Percentiles rank a stretch among this genome's conserved stretches.
phyloP scores from a whole-genome alignment of 2,888 invertebrate genomes.

The Neuroscelio doddi region DNA sequence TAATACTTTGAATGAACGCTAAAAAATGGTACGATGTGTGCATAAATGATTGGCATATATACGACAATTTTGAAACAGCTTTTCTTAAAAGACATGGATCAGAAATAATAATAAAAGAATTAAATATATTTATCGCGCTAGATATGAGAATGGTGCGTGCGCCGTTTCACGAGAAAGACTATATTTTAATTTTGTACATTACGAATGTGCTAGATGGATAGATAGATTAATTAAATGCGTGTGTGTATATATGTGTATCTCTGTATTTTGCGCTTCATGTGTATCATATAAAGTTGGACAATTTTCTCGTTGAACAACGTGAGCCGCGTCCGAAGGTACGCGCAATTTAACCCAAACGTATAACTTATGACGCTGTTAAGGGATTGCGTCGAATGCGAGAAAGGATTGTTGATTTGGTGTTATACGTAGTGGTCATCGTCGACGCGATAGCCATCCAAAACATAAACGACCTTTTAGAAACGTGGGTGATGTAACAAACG shows the following conservation, averaged over 20 bases:
- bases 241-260: slow-evolving; percentile 25
- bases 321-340: slow-evolving; percentile 1
- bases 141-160: slow-evolving; percentile 5
- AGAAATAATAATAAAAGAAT: slow-evolving; percentile 33
- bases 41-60: no score
- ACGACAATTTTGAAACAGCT: slow-evolving; percentile 31
- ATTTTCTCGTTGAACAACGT: slow-evolving; percentile 38
- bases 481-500: slow-evolving; percentile 46
- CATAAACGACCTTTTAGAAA: slow-evolving; percentile 34
- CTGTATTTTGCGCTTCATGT: slow-evolving; percentile 32
- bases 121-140: slow-evolving; percentile 36
- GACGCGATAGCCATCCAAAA: slow-evolving; percentile 30
- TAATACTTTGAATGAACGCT: no score
- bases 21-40: no score
- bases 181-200: slow-evolving; percentile 40
- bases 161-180: slow-evolving; percentile 16
- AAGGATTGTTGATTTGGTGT: slow-evolving; percentile 39
- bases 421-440: slow-evolving; percentile 10
- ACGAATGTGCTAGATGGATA: slow-evolving; percentile 9
- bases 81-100: slow-evolving; percentile 13
- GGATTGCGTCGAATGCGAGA: slow-evolving; percentile 30
- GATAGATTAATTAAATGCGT: slow-evolving; percentile 30
- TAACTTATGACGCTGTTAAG: slow-evolving; percentile 33
- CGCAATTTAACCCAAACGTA: slow-evolving; percentile 30
- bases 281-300: slow-evolving; percentile 40